A percentile compares a stretch with the other conserved stretches of the same genome.
These are phyloP conservation scores for Anastrepha ludens DNA, from an alignment of 1,140 invertebrate genomes.

Conservation along the genomic window DNA sequence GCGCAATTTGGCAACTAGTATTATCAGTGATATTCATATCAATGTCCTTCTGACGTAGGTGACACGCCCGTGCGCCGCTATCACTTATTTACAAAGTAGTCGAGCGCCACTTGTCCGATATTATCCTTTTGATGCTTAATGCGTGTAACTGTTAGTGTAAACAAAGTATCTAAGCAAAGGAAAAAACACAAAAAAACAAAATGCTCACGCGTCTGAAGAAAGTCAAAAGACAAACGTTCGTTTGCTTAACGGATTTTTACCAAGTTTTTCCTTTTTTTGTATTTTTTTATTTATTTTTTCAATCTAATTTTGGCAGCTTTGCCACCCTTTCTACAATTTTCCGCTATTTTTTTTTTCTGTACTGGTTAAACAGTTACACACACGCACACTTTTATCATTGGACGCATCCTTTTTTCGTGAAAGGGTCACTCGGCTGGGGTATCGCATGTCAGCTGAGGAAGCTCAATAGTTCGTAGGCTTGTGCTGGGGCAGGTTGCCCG, in stretches of 20 bases:
- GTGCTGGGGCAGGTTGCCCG: conserved; percentile 8
- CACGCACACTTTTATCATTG: neutral
- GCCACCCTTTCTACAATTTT: conserved; percentile 44
- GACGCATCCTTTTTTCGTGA: conserved; percentile 42
- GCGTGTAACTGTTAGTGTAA: conserved; percentile 53
- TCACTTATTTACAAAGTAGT: neutral
- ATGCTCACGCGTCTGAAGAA: conserved; percentile 18
- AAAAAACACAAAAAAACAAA: neutral
- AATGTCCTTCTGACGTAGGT: conserved; percentile 7
- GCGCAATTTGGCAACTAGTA: neutral
- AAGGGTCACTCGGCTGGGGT: conserved; percentile 54
- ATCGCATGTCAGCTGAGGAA: neutral
- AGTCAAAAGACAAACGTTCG: conserved; percentile 54
- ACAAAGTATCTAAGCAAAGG: conserved; percentile 17
- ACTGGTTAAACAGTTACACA: neutral
- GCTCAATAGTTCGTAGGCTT: neutral
- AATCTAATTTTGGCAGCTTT: neutral
- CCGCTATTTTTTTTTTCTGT: neutral
- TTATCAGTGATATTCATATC: conserved; percentile 33
- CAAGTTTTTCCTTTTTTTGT: neutral
- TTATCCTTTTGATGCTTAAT: conserved; percentile 33
- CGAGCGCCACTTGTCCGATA: conserved; percentile 19
- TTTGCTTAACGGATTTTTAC: conserved; percentile 31
- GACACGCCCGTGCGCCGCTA: neutral
- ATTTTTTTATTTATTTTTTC: conserved; percentile 10